Evolutionary conservation across 2,888 invertebrate genomes (phyloP), one percentile per base, ranked within the genome.

Genomic region (Notodonta ziczac): DNA sequence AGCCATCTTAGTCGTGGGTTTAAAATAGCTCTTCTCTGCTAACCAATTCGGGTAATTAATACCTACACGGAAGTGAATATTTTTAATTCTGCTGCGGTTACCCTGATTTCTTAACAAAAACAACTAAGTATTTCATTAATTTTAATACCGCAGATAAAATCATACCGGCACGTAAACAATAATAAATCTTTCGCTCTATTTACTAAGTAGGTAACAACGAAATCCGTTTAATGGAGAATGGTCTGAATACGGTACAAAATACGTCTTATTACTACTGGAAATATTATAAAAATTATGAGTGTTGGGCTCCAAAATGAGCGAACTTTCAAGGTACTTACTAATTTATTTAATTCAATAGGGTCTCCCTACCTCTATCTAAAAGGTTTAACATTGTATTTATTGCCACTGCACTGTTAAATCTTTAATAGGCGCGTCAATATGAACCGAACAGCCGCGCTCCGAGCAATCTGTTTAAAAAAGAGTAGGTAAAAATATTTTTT

Each of bases 201-300:
- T 74, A 58, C 53, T 67, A 73, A 76, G 66, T 74, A 67, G 74
- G 76, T 64, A 68, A 70, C 67, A 63, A 66, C 66, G 60, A 69
- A 54, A 32, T 35, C 52, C 6, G 32, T 52, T 32, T 35, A 52
- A 32, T 40, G 63, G 58, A 62, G 66, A 56, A 66, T 65, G 63
- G 61, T 73, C 66, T 68, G 57, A 59, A 62, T 66, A 60, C 56
- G 63, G 55, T 58, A 51, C 66, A 66, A 63, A 56, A 53, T 58
- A 56, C 54, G 52, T 13, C 2, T 16, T 52, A 10, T 32, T 32
- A 52, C 13, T 52, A 10, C 35, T 32, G 4, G n/a, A 46, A 46
- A n/a, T n/a, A 46, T 46, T 46, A 46, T 46, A 4, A n/a, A n/a
- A 46, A 46, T 46, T 46, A 46, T 7, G 2, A 13, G 46, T n/a